Evolutionary conservation across 1,140 invertebrate genomes (phyloP).

Genomic region (Euura lappo): DNA sequence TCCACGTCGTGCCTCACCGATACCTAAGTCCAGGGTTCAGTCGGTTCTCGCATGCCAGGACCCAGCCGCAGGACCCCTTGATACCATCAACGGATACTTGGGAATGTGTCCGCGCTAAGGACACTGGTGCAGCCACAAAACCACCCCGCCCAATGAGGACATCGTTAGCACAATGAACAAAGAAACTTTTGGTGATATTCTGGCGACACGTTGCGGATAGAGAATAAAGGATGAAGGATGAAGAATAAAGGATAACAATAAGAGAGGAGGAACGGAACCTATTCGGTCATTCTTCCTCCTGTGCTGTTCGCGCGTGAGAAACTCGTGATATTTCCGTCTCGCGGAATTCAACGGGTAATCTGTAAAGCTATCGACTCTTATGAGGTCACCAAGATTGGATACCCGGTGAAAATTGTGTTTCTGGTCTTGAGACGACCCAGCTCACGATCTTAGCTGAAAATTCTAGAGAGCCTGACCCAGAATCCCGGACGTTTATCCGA

Average conservation of each 20-base stretch:
- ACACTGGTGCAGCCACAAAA: not conserved
- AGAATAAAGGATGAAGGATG: not conserved
- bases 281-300: not conserved
- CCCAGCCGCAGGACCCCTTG: not conserved
- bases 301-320: not conserved
- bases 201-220: not conserved
- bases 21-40: not conserved
- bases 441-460: not conserved
- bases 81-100: not conserved
- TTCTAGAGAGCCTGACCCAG: not conserved
- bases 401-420: slow-evolving; percentile 2
- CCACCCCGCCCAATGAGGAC: not conserved
- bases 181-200: not conserved
- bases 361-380: not conserved
- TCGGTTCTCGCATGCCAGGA: not conserved
- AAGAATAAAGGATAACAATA: not conserved
- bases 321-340: not conserved
- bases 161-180: slow-evolving; percentile 1
- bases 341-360: not conserved
- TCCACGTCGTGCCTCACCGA: not conserved
- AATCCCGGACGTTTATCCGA: not conserved
- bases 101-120: not conserved
- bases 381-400: slow-evolving; percentile 1
- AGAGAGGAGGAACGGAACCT: not conserved
- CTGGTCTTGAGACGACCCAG: not conserved